A percentile compares a stretch with the other conserved stretches of the same genome.
These are phyloP conservation scores for Oncorhynchus tshawytscha DNA, from an alignment of 2,113 vertebrate species.

Conservation along the genomic window DNA sequence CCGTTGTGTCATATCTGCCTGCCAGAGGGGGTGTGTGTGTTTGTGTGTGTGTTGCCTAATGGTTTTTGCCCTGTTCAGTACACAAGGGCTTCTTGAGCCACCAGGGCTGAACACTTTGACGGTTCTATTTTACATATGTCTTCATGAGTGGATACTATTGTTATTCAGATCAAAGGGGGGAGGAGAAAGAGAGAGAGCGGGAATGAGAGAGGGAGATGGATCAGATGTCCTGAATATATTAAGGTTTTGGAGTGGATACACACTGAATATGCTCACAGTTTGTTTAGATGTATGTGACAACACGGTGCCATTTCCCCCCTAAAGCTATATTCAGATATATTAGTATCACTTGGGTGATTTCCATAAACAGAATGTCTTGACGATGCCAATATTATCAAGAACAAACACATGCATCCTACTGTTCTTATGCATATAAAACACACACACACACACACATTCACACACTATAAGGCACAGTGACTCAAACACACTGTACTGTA, in stretches of 20 bases:
- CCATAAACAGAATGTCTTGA: neutral
- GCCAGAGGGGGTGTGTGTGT: slow-evolving; percentile 12
- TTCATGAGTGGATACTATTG: neutral
- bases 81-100: neutral
- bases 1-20: slow-evolving; percentile 23
- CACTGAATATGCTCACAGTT: neutral
- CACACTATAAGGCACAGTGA: neutral
- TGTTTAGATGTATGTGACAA: neutral
- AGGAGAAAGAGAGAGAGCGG: neutral
- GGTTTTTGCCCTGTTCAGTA: neutral
- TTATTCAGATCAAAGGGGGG: neutral
- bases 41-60: neutral
- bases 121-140: neutral
- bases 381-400: neutral
- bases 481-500: neutral
- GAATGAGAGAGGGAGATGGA: neutral
- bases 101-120: neutral
- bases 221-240: neutral
- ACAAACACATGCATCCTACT: neutral
- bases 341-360: neutral
- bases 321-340: neutral
- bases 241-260: neutral
- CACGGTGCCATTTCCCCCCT: neutral
- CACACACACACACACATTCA: neutral
- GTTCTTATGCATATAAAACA: neutral